These are phyloP conservation scores for Calliopum simillimum DNA, from an alignment of 2,888 invertebrate genomes.

Conservation along the genomic window DNA sequence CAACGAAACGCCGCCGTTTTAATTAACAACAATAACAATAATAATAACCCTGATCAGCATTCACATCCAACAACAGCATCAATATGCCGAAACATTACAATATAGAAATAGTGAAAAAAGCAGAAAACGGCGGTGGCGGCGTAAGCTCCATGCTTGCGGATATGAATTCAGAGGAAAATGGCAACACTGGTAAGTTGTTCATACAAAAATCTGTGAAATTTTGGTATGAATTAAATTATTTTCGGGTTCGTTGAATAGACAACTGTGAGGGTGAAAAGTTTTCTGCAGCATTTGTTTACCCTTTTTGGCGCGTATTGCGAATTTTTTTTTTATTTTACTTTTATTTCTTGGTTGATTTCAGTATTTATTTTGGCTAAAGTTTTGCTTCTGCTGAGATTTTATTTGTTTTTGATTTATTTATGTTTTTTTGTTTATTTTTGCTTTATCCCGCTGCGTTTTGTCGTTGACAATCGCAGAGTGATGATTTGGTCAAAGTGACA, in stretches of 20 bases:
- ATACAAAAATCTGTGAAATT: not conserved
- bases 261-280: no score
- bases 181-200: constrained; percentile 58
- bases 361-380: not conserved
- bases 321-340: no score
- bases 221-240: not conserved
- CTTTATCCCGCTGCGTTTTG: no score
- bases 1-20: no score
- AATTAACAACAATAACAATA: not conserved
- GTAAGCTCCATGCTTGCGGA: constrained; percentile 38
- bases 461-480: no score
- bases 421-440: not conserved
- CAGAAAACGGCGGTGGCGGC: constrained; percentile 53
- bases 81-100: constrained; percentile 55
- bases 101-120: constrained; percentile 59
- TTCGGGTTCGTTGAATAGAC: not conserved
- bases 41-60: not conserved
- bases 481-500: no score
- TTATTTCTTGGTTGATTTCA: no score
- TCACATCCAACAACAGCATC: not conserved
- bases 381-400: not conserved
- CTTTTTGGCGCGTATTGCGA: no score
- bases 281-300: no score
- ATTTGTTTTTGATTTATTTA: not conserved
- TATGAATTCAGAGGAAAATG: constrained; percentile 56